A percentile compares a stretch with the other conserved stretches of the same genome.
Evolutionary conservation across 2,797 vertebrate genomes (phyloP).

Genomic region (Paguma larvata): DNA sequence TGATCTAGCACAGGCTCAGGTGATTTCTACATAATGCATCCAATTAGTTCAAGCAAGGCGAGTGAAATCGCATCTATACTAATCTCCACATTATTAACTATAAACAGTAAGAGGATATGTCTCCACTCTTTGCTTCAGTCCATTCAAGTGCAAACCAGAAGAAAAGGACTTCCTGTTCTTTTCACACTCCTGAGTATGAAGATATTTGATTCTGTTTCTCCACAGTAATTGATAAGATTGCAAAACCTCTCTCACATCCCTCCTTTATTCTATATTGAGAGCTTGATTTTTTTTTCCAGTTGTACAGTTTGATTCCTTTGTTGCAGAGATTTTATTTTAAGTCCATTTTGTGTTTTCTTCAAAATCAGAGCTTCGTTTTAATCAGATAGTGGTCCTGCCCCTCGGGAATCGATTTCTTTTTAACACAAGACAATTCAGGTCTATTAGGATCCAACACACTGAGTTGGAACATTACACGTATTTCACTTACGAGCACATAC

Average conservation of each 20-base stretch:
- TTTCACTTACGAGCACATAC: conserved; percentile 90
- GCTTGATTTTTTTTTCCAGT: conserved; percentile 20
- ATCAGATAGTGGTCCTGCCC: conserved; percentile 83
- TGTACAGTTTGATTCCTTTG: conserved; percentile 9
- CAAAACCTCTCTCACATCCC: conserved; percentile 83
- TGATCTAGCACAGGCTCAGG: conserved; percentile 81
- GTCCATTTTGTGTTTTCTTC: conserved; percentile 69
- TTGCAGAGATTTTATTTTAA: conserved; percentile 55
- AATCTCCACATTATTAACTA: conserved; percentile 71
- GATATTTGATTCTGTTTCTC: conserved; percentile 73
- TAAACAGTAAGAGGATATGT: conserved; percentile 69
- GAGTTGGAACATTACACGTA: conserved; percentile 86
- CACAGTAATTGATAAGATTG: conserved; percentile 53
- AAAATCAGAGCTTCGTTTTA: conserved; percentile 76
- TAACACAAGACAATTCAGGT: conserved; percentile 75
- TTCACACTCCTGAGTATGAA: conserved; percentile 77
- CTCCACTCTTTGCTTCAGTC: conserved; percentile 73
- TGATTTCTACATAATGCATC: conserved; percentile 70
- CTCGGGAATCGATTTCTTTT: conserved; percentile 85
- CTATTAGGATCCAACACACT: conserved; percentile 86
- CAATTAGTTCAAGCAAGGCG: conserved; percentile 76
- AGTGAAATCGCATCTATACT: conserved; percentile 69
- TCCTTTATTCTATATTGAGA: conserved; percentile 60
- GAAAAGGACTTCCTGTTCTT: conserved; percentile 67
- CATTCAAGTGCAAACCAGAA: conserved; percentile 75